Base-by-base conservation (phyloP, 2,797 vertebrate species). In the Ctenochaetus hawaiiensis region DNA sequence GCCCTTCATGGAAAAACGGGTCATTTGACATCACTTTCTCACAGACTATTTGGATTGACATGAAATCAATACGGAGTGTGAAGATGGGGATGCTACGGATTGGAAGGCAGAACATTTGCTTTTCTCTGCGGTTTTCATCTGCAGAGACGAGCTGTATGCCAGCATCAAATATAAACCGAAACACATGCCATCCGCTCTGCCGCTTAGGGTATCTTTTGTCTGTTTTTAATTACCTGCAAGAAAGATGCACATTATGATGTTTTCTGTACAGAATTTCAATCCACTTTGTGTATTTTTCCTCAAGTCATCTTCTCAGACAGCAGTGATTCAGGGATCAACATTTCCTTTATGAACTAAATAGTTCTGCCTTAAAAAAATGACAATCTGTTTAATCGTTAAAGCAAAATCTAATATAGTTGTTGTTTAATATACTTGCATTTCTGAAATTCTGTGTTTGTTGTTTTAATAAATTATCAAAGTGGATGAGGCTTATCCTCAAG, bases 11-110 rank as follows among this genome's bases (percentile, higher is more conserved):
- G 34, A 78, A 64, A 73, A 78, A 74, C 18, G 51, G 84, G 75
- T 89, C 80, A 69, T 72, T 74, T 64, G 70, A 88, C 83, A 67
- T 86, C 72, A 75, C 83, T 85, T 81, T 89, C 72, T 52, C 75
- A 81, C 66, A 84, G 77, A 89, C 72, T 52, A 92, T 85, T 62
- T 83, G 87, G 72, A 92, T 90, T 84, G 93, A 91, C 92, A 89
- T 79, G 48, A 90, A 93, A 92, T 93, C 93, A 84, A 94, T 94
- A 26, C 2, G 10, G 23, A 62, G 84, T 77, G 82, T 1, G 10
- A 81, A 72, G 79, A 73, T 18, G 74, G n/a, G 59, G 67, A 78
- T 34, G 61, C 66, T 67, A 23, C 6, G 26, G 69, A 82, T 60
- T 58, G 65, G 22, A 80, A 68, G 44, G 64, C 13, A 8, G n/a